Evolutionary conservation across 2,797 vertebrate species (phyloP).

Genomic region (Columba guinea): DNA sequence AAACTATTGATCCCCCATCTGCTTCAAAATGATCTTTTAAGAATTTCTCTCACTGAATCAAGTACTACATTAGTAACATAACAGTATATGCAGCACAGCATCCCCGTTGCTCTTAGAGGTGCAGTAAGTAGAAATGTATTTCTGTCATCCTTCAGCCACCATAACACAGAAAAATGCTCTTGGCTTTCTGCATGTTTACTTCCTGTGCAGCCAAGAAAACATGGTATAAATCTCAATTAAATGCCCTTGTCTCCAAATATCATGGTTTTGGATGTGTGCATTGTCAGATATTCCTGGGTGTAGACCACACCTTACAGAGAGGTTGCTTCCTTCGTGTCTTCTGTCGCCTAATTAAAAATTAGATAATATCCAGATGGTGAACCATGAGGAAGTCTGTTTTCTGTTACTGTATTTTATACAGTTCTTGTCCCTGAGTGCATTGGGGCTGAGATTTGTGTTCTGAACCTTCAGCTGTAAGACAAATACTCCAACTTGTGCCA

Average conservation of each 20-base stretch:
- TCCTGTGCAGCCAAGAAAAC: background rate
- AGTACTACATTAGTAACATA: conserved; percentile 50
- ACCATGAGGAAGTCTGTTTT: background rate
- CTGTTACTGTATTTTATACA: background rate
- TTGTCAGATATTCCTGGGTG: background rate
- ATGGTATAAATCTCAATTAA: background rate
- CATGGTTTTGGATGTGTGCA: background rate
- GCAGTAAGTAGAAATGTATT: background rate
- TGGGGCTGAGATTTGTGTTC: background rate
- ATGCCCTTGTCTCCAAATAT: background rate
- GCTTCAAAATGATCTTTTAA: conserved; percentile 53
- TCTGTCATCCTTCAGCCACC: background rate
- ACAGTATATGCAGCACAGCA: background rate
- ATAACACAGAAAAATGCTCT: background rate
- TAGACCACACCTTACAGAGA: background rate
- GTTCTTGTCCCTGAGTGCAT: background rate
- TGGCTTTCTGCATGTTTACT: conserved; percentile 26
- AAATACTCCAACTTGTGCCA: background rate
- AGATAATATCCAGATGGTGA: conserved; percentile 36
- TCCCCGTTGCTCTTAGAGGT: conserved; percentile 28
- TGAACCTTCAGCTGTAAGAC: background rate
- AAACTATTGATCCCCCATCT: conserved; percentile 70
- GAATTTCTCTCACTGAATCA: conserved; percentile 50
- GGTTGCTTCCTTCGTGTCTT: background rate
- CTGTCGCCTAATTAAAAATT: conserved; percentile 21